Conservation (phyloP, 2,888 invertebrate species). For the Rhaphigaster nebulosa region DNA sequence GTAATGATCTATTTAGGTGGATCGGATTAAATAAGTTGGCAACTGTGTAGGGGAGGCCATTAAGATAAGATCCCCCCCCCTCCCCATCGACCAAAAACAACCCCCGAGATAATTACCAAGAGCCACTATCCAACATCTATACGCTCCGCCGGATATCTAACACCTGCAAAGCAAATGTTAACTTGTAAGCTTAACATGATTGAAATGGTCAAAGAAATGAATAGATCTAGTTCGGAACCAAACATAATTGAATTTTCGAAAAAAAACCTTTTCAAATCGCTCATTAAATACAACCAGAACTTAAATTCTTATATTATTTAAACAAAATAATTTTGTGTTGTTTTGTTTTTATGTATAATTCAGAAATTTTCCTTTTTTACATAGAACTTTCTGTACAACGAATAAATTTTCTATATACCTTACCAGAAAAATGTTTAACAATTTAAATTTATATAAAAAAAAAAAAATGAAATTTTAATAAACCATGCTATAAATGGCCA, state of each 20-base stretch:
- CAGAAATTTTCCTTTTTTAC: too few species aligned
- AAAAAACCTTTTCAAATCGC: too few species aligned
- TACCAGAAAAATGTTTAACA: too few species aligned
- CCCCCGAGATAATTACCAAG: not conserved
- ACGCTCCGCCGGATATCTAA: not conserved
- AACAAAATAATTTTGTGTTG: too few species aligned
- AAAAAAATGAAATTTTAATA: too few species aligned
- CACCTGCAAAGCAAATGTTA: constrained; percentile 7
- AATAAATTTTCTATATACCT: too few species aligned
- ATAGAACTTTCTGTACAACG: too few species aligned
- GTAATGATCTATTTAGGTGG: constrained; percentile 57
- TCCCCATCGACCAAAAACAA: not conserved
- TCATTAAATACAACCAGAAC: too few species aligned
- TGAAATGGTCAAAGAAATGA: not conserved
- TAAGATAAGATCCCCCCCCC: constrained; percentile 40
- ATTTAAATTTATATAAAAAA: too few species aligned
- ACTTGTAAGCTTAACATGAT: not conserved
- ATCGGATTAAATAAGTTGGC: constrained; percentile 57
- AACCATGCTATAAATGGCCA: too few species aligned
- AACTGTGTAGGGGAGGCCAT: constrained; percentile 47
- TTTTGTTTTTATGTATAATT: too few species aligned
- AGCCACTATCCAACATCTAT: not conserved
- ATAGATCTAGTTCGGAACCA: not conserved
- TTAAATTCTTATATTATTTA: too few species aligned
- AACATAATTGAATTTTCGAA: not conserved